These are phyloP conservation scores for Lophotis ruficrista DNA, from an alignment of 2,113 vertebrate species.

Conservation along the genomic window DNA sequence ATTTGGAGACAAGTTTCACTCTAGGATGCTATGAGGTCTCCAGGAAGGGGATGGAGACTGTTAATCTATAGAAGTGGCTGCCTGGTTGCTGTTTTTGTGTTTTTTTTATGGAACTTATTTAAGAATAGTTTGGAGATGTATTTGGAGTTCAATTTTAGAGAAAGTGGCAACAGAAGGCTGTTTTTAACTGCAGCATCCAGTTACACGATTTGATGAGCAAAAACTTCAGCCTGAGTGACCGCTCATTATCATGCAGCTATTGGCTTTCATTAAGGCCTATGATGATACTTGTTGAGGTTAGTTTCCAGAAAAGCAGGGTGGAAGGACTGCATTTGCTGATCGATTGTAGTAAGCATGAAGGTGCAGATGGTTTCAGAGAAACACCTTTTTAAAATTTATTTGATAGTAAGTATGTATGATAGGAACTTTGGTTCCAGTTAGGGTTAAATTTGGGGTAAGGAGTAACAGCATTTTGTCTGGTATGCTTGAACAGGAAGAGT, in stretches of 20 bases:
- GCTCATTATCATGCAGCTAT: background rate
- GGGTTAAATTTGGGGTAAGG: background rate
- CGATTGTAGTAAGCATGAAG: background rate
- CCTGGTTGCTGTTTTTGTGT: background rate
- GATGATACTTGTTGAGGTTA: background rate
- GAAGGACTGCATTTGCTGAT: background rate
- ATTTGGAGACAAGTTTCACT: background rate
- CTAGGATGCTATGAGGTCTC: background rate
- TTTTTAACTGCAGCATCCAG: background rate
- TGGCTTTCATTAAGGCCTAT: background rate
- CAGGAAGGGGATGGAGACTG: background rate
- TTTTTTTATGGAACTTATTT: background rate
- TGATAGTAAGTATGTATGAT: background rate
- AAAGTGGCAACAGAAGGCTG: background rate
- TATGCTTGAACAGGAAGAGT: background rate
- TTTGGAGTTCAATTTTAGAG: background rate
- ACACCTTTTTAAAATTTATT: rapidly evolving
- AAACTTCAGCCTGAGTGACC: background rate
- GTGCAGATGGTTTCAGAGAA: background rate
- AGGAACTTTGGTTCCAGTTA: background rate
- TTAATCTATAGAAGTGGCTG: background rate
- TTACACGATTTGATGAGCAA: background rate
- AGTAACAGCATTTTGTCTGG: background rate
- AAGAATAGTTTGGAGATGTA: background rate
- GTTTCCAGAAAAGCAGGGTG: background rate